These are phyloP conservation scores for Carassius auratus DNA, from an alignment of 2,113 vertebrate species.

Conservation along the genomic window DNA sequence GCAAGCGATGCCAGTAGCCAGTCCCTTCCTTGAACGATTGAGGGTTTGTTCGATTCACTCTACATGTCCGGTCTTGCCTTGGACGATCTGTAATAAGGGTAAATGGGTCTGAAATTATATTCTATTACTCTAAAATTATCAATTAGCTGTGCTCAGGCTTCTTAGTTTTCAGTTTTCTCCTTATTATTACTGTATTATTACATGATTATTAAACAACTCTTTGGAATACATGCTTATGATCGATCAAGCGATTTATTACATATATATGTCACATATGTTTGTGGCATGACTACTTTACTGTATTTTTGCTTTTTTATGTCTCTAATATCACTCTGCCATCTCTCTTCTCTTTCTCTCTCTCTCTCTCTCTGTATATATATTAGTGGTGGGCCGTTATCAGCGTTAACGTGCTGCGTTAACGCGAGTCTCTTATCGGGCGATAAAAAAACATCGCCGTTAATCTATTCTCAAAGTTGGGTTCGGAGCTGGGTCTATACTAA, in stretches of 20 bases:
- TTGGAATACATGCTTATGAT: not conserved
- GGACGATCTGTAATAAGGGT: constrained; percentile 21
- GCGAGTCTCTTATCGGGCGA: too few relatives aligned
- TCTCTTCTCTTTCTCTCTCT: too few relatives aligned
- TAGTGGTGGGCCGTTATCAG: too few relatives aligned
- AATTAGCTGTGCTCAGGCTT: constrained; percentile 30
- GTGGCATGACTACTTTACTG: too few relatives aligned
- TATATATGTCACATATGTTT: not conserved
- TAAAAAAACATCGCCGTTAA: too few relatives aligned
- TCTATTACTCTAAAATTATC: constrained; percentile 38
- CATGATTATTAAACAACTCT: constrained; percentile 1
- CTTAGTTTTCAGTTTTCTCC: not conserved
- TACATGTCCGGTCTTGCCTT: not conserved
- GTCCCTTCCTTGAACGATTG: constrained; percentile 6
- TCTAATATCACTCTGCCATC: too few relatives aligned
- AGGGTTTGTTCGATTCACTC: constrained; percentile 22
- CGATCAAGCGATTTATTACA: not conserved
- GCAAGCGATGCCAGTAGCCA: not conserved
- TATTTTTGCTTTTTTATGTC: too few relatives aligned
- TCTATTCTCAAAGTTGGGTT: too few relatives aligned
- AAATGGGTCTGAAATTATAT: constrained; percentile 27
- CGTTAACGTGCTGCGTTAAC: too few relatives aligned
- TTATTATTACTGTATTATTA: too few relatives aligned
- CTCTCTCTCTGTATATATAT: too few relatives aligned
- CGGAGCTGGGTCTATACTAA: too few relatives aligned